Conservation (phyloP, 2,797 vertebrate species). For the Arctocebus calabarensis region DNA sequence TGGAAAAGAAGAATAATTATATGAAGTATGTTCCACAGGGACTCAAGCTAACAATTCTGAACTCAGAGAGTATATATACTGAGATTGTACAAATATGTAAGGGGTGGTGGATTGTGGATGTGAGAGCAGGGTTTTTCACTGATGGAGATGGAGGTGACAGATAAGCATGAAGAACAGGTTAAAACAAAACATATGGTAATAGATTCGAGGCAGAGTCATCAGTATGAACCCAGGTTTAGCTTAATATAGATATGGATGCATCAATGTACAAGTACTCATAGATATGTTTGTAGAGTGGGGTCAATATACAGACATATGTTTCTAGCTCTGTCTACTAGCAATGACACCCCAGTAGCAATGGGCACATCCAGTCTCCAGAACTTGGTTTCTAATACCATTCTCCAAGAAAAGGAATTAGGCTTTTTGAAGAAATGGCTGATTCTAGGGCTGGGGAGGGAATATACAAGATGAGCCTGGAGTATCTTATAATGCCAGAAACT, state of each 20-base stretch:
- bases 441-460: not conserved
- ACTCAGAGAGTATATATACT: not conserved
- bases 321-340: not conserved
- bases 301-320: not conserved
- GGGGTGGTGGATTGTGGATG: not conserved
- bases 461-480: not conserved
- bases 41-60: not conserved
- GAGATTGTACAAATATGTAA: not conserved
- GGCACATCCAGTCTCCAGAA: not conserved
- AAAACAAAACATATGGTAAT: not conserved
- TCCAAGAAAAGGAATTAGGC: not conserved
- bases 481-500: not conserved
- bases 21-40: not conserved
- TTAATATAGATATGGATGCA: not conserved
- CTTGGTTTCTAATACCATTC: not conserved
- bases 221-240: not conserved
- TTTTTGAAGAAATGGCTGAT: not conserved
- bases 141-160: not conserved
- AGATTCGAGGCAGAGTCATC: not conserved
- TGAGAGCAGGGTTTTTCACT: not conserved
- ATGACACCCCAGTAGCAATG: not conserved
- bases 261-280: not conserved
- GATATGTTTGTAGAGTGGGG: not conserved
- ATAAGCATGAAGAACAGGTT: not conserved
- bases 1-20: not conserved